Evolutionary conservation across 2,888 invertebrate genomes (phyloP).

Genomic region (Loripinus fragilis): DNA sequence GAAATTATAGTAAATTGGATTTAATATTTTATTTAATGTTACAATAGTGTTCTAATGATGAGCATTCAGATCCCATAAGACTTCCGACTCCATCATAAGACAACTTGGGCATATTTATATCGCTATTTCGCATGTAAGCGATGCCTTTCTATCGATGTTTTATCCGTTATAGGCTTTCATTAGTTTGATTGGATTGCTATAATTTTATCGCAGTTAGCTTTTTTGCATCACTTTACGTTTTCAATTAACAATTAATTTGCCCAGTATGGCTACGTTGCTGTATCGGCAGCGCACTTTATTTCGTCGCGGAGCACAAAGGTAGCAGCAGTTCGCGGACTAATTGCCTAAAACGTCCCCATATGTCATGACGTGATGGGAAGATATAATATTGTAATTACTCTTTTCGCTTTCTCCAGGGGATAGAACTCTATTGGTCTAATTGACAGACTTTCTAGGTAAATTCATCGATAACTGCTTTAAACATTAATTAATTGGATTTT

Average conservation of each 20-base stretch:
- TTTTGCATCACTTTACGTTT: constrained; percentile 58
- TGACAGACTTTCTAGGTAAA: constrained; percentile 60
- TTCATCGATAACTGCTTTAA: constrained; percentile 60
- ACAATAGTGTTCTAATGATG: constrained; percentile 14
- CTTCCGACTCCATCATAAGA: not conserved
- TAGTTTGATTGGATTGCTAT: constrained; percentile 10
- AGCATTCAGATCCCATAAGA: not conserved
- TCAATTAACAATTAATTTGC: constrained; percentile 61
- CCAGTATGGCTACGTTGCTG: constrained; percentile 38
- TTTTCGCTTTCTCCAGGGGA: constrained; percentile 58
- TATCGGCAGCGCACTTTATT: not conserved
- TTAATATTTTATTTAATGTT: constrained; percentile 14
- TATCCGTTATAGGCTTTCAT: constrained; percentile 18
- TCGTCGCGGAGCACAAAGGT: constrained; percentile 6
- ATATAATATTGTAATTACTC: constrained; percentile 64
- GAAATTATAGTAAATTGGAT: constrained; percentile 8
- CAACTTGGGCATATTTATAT: constrained; percentile 17
- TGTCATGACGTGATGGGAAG: constrained; percentile 54
- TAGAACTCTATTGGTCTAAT: constrained; percentile 58
- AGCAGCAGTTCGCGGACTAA: constrained; percentile 45
- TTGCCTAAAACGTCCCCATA: constrained; percentile 53
- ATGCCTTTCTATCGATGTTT: constrained; percentile 8
- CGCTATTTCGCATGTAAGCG: constrained; percentile 21
- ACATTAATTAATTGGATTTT: constrained; percentile 61
- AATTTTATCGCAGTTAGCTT: constrained; percentile 28